phyloP scores from a whole-genome alignment of 2,113 vertebrate genomes.

The Campylomormyrus tamandua region DNA sequence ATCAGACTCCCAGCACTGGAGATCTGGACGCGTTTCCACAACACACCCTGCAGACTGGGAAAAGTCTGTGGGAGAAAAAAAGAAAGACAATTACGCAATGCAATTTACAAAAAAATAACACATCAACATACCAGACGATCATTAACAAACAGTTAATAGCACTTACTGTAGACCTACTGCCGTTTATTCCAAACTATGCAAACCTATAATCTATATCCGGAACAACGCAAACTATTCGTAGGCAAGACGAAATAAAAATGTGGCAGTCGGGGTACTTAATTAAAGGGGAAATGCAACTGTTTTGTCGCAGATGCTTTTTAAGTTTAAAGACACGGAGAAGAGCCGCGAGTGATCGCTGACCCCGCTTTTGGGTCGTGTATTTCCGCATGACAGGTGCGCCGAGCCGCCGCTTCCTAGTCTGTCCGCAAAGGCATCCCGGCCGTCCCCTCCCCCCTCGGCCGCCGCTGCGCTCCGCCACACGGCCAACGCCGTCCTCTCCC shows the following conservation, averaged over 20 bases:
- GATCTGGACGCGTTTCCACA: neutral
- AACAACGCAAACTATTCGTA: neutral
- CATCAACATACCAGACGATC: neutral
- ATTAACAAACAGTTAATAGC: neutral
- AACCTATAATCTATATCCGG: neutral
- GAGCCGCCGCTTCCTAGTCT: neutral
- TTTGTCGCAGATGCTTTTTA: neutral
- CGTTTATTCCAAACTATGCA: neutral
- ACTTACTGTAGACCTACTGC: neutral
- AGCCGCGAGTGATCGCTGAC: neutral
- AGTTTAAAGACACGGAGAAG: neutral
- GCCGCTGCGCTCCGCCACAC: neutral
- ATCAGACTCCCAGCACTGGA: neutral
- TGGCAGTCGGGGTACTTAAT: neutral
- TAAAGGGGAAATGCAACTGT: neutral
- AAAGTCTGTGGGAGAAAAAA: neutral
- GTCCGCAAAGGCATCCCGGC: neutral
- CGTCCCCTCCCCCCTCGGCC: neutral
- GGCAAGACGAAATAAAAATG: neutral
- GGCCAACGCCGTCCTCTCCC: neutral
- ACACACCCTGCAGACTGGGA: neutral
- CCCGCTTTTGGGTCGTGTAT: neutral
- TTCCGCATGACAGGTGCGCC: slow-evolving; percentile 31
- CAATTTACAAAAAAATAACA: neutral
- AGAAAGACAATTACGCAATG: neutral